Evolutionary conservation across 2,797 vertebrate species (phyloP).

Genomic region (Gambusia yucatana): DNA sequence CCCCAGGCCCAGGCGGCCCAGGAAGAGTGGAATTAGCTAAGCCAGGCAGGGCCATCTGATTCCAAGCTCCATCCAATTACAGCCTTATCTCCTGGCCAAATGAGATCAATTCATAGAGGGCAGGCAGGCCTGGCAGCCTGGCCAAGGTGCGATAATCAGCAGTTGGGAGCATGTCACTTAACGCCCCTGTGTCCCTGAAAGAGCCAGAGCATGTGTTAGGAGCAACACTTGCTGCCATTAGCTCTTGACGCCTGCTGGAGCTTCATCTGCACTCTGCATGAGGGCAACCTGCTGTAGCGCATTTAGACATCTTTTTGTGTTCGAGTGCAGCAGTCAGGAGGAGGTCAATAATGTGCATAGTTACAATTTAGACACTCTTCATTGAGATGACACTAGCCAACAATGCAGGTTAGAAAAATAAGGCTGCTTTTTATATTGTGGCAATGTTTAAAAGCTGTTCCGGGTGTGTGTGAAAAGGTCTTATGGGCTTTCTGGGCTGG

Average conservation of each 20-base stretch:
- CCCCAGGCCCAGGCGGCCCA: constrained; percentile 72
- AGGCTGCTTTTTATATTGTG: constrained; percentile 74
- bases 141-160: constrained; percentile 78
- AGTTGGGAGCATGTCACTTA: constrained; percentile 70
- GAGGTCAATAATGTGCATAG: constrained; percentile 72
- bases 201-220: constrained; percentile 71
- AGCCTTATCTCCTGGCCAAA: constrained; percentile 83
- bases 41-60: constrained; percentile 80
- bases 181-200: constrained; percentile 66
- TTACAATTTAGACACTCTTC: constrained; percentile 75
- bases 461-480: constrained; percentile 65
- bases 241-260: constrained; percentile 56
- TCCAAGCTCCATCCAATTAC: constrained; percentile 86
- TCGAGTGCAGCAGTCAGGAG: constrained; percentile 69
- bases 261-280: constrained; percentile 70
- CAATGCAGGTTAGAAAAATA: constrained; percentile 42
- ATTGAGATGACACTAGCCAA: constrained; percentile 65
- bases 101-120: constrained; percentile 81
- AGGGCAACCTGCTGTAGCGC: constrained; percentile 63
- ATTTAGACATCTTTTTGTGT: constrained; percentile 70
- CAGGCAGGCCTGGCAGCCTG: constrained; percentile 72
- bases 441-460: constrained; percentile 58
- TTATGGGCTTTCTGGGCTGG: constrained; percentile 76
- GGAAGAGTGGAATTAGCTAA: constrained; percentile 84
- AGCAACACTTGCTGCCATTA: constrained; percentile 66